A percentile compares a stretch with the other conserved stretches of the same genome.
These are phyloP conservation scores for Lampropteryx suffumata DNA, from an alignment of 2,888 invertebrate species.

Conservation along the genomic window DNA sequence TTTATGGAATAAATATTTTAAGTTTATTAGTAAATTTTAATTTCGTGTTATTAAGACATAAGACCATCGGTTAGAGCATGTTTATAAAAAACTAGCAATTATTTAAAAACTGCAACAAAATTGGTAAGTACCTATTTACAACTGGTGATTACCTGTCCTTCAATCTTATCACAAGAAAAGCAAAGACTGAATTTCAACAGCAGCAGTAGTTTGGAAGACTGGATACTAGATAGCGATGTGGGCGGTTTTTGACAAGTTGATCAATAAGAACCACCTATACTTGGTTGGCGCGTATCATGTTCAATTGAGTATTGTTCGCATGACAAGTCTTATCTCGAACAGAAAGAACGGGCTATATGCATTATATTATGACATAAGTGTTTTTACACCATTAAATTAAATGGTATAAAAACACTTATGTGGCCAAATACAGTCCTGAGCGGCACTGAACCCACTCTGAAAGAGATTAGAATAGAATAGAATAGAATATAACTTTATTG, in stretches of 20 bases:
- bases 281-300: slow-evolving; percentile 43
- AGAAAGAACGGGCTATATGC: slow-evolving; percentile 11
- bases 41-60: slow-evolving; percentile 10
- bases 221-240: slow-evolving; percentile 34
- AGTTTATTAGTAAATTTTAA: too few relatives aligned
- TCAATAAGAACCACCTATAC: slow-evolving; percentile 52
- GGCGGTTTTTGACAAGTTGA: slow-evolving; percentile 50
- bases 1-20: not conserved
- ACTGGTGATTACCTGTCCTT: too few relatives aligned
- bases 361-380: too few relatives aligned
- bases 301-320: slow-evolving; percentile 45
- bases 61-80: slow-evolving; percentile 1
- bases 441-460: too few relatives aligned
- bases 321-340: slow-evolving; percentile 31
- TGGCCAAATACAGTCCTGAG: too few relatives aligned
- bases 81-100: not conserved
- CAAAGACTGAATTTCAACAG: slow-evolving; percentile 16
- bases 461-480: too few relatives aligned
- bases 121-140: too few relatives aligned
- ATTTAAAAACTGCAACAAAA: not conserved
- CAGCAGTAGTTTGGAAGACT: not conserved
- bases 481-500: too few relatives aligned
- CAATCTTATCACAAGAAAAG: slow-evolving; percentile 10
- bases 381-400: too few relatives aligned
- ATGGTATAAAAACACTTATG: not conserved